Evolutionary conservation across 2,888 invertebrate genomes (phyloP).

Genomic region (Acanthosepion lycidas): DNA sequence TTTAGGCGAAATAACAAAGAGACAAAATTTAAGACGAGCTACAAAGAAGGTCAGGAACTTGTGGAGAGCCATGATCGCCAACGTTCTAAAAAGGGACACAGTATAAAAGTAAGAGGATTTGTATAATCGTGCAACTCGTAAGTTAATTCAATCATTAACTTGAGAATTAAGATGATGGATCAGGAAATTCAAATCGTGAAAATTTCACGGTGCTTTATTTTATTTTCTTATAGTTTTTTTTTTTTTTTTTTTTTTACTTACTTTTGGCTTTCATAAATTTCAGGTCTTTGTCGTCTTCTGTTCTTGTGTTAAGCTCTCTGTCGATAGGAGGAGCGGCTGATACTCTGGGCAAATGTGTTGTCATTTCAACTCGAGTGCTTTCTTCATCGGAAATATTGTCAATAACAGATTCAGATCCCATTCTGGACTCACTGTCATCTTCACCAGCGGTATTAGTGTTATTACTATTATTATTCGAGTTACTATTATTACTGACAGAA

Average conservation of each 20-base stretch:
- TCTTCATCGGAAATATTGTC: conserved; percentile 69
- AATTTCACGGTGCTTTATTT: too few relatives aligned
- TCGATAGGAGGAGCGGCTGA: neutral
- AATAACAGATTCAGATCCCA: conserved; percentile 53
- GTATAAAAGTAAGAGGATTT: too few relatives aligned
- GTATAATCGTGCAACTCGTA: too few relatives aligned
- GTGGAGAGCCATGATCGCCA: too few relatives aligned
- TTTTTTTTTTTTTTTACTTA: neutral
- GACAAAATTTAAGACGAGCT: too few relatives aligned
- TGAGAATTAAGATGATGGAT: too few relatives aligned
- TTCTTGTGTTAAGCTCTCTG: neutral
- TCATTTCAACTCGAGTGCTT: neutral
- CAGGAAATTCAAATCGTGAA: too few relatives aligned
- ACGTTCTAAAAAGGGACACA: too few relatives aligned
- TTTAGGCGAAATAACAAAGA: too few relatives aligned
- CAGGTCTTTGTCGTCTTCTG: conserved; percentile 12
- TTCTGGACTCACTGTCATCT: neutral
- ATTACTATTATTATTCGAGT: neutral
- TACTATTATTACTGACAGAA: neutral
- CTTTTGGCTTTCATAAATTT: neutral
- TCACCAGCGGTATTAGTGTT: neutral
- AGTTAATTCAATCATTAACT: too few relatives aligned
- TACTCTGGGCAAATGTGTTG: neutral
- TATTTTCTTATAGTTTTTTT: too few relatives aligned
- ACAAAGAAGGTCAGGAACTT: too few relatives aligned